phyloP scores from a whole-genome alignment of 2,113 vertebrate genomes.

The Cnemophilus loriae region DNA sequence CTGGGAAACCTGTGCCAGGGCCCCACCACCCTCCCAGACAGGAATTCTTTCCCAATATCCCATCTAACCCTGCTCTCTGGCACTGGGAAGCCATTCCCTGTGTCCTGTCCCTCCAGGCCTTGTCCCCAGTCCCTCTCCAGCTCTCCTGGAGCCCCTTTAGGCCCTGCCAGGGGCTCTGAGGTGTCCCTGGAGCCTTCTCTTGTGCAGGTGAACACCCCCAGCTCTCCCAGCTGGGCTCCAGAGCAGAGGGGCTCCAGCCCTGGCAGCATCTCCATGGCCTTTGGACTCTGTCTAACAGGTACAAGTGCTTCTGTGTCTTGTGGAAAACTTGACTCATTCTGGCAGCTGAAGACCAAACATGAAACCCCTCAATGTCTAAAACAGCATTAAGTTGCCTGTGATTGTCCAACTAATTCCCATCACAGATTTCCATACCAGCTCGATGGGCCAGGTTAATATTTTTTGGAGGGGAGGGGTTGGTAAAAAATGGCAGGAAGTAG shows the following conservation, averaged over 20 bases:
- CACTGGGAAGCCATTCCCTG: background rate
- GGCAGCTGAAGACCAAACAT: background rate
- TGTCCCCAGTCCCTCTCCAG: background rate
- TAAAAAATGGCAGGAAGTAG: background rate
- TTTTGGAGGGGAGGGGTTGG: fast-evolving
- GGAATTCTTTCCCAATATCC: background rate
- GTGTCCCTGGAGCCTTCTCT: background rate
- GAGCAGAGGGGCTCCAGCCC: background rate
- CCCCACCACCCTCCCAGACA: fast-evolving
- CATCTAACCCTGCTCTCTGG: background rate
- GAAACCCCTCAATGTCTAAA: background rate
- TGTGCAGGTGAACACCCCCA: background rate
- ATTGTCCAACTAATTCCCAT: background rate
- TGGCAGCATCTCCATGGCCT: fast-evolving
- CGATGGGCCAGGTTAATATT: background rate
- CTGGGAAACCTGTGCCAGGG: background rate
- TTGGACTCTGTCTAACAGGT: background rate
- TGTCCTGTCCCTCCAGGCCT: background rate
- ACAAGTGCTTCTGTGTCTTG: background rate
- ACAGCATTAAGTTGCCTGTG: background rate
- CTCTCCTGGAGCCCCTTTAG: background rate
- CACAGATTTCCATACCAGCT: background rate
- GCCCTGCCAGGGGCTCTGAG: background rate
- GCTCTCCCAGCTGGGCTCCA: background rate
- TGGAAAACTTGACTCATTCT: background rate